phyloP scores from a whole-genome alignment of 2,113 vertebrate genomes.

The Scophthalmus maximus region DNA sequence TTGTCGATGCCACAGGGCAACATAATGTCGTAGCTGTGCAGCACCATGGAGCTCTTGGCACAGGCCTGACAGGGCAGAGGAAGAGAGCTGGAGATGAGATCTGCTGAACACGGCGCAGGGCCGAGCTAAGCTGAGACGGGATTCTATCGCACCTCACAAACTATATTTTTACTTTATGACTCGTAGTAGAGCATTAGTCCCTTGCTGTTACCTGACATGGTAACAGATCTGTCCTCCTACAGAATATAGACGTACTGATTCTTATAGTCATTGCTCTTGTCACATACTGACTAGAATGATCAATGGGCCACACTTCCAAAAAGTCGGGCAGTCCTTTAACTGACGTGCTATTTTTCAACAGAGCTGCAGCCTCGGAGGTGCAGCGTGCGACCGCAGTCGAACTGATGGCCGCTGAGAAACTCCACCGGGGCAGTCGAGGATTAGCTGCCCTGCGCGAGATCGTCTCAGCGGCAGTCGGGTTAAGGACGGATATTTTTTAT shows the following conservation, averaged over 20 bases:
- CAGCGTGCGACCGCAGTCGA: no score
- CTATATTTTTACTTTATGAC: not conserved
- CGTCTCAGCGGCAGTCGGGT: constrained; percentile 24
- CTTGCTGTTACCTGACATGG: not conserved
- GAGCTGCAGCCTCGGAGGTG: constrained; percentile 6
- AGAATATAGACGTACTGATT: not conserved
- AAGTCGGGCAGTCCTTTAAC: constrained; percentile 34
- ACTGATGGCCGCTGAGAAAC: constrained; percentile 44
- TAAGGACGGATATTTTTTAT: constrained; percentile 20
- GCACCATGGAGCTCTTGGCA: constrained; percentile 86
- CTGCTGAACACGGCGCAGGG: not conserved
- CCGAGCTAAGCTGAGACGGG: no score
- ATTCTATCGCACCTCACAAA: no score
- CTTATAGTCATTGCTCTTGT: not conserved
- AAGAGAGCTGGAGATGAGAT: not conserved
- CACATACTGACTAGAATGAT: constrained; percentile 18
- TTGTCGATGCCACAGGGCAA: constrained; percentile 93
- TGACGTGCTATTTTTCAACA: constrained; percentile 30
- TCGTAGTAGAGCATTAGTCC: not conserved
- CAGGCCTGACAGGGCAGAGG: constrained; percentile 84
- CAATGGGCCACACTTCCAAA: constrained; percentile 31
- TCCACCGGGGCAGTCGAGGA: constrained; percentile 3
- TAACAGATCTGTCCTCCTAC: not conserved
- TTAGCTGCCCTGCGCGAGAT: constrained; percentile 28
- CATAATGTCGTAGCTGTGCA: constrained; percentile 96